Percentiles rank a stretch among this genome's conserved stretches.
Evolutionary conservation across 2,113 vertebrate genomes (phyloP).

Genomic region (Myiagra hebetior): DNA sequence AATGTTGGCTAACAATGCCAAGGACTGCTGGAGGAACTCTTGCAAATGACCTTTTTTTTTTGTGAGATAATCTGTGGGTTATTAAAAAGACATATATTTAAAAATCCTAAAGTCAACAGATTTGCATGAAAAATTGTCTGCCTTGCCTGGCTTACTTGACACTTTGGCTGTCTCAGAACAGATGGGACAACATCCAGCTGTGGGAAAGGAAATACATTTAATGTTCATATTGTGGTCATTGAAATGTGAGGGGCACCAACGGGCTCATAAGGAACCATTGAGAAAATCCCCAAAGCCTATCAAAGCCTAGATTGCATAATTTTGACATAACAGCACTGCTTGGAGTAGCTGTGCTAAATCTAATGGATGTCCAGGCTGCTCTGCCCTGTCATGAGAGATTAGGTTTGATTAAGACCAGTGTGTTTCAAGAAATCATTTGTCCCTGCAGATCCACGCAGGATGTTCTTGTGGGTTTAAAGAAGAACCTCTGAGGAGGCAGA

Average conservation of each 20-base stretch:
- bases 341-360: conserved; percentile 17
- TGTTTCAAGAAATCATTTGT: conserved; percentile 1
- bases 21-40: conserved; percentile 15
- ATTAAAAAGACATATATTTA: conserved; percentile 55
- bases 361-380: not conserved
- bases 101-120: conserved; percentile 66
- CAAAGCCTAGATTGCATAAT: conserved; percentile 23
- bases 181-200: conserved; percentile 59
- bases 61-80: conserved; percentile 45
- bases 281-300: conserved; percentile 56
- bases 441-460: not conserved
- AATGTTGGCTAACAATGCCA: not conserved
- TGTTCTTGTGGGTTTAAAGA: conserved; percentile 12
- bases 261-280: conserved; percentile 21
- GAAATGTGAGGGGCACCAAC: conserved; percentile 35
- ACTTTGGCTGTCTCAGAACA: conserved; percentile 54
- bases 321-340: conserved; percentile 29
- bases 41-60: not conserved
- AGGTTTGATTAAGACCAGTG: conserved; percentile 30
- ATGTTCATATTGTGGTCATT: conserved; percentile 24
- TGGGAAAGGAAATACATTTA: conserved; percentile 56
- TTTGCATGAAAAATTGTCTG: conserved; percentile 61
- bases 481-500: not conserved
- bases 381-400: conserved; percentile 29
- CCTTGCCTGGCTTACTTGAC: conserved; percentile 35